These are phyloP conservation scores for Heteromyza rotundicornis DNA, from an alignment of 2,888 invertebrate species.

Conservation along the genomic window DNA sequence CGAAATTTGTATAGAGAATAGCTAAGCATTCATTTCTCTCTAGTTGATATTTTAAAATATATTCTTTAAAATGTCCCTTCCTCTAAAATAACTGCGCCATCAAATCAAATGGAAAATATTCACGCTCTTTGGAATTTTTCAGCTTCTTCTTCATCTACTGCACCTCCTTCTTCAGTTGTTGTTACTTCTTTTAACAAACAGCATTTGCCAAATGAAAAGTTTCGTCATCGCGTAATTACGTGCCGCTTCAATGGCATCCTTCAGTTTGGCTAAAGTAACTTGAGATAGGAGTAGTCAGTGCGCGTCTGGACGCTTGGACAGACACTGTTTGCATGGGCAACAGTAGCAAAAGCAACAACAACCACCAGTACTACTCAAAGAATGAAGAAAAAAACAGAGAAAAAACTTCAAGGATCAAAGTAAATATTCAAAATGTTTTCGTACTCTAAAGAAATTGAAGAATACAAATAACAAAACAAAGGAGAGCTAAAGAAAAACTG, in stretches of 20 bases:
- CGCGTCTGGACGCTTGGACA: not conserved
- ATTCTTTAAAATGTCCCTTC: too few relatives aligned
- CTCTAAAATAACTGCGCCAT: not conserved
- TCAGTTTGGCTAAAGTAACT: slow-evolving; percentile 2
- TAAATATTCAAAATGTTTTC: not conserved
- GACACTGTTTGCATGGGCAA: not conserved
- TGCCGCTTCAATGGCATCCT: not conserved
- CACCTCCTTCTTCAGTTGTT: not conserved
- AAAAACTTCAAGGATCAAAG: not conserved
- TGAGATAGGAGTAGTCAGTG: not conserved
- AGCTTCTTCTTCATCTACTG: not conserved
- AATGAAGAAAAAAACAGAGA: not conserved
- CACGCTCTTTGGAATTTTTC: not conserved
- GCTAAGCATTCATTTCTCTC: too few relatives aligned
- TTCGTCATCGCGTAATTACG: not conserved
- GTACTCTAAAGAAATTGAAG: too few relatives aligned
- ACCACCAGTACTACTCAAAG: not conserved
- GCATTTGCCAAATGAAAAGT: not conserved
- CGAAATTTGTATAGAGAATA: too few relatives aligned
- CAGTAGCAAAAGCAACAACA: not conserved
- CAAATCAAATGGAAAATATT: slow-evolving; percentile 4
- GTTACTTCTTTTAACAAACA: not conserved
- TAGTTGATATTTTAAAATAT: too few relatives aligned
- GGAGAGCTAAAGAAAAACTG: too few relatives aligned
- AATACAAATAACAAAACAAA: too few relatives aligned